These are phyloP conservation scores for Ophiothrix spiculata DNA, from an alignment of 35 echinoderm and acorn worm genomes.

Conservation along the genomic window DNA sequence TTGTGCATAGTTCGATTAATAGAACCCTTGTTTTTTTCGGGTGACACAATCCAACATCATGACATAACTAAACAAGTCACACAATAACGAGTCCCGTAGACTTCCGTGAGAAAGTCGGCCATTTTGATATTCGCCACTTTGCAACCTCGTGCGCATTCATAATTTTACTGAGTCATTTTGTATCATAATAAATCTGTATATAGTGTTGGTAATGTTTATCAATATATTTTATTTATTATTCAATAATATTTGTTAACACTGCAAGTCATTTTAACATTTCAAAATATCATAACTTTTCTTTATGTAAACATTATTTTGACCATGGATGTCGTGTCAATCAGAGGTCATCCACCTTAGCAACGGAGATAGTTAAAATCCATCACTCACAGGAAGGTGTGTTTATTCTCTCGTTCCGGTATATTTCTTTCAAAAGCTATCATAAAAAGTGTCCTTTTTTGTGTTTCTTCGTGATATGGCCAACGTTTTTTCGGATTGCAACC, in stretches of 20 bases:
- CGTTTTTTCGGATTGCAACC: background rate
- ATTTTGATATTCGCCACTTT: background rate
- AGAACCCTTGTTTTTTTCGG: too few species aligned
- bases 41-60: too few species aligned
- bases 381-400: background rate
- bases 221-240: background rate
- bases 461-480: background rate
- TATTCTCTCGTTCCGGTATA: background rate
- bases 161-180: background rate
- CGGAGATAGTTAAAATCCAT: background rate
- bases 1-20: too few species aligned
- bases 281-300: background rate
- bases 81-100: background rate
- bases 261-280: background rate
- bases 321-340: background rate
- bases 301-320: too few species aligned
- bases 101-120: background rate
- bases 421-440: background rate
- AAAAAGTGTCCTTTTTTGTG: background rate
- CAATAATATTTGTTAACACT: background rate
- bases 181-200: background rate
- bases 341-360: background rate
- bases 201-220: background rate
- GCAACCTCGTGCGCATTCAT: background rate
- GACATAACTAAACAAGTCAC: too few species aligned